Percentiles rank a stretch among this genome's conserved stretches.
Conservation (phyloP, 2,888 invertebrate species). For the Hypolimnas misippus region DNA sequence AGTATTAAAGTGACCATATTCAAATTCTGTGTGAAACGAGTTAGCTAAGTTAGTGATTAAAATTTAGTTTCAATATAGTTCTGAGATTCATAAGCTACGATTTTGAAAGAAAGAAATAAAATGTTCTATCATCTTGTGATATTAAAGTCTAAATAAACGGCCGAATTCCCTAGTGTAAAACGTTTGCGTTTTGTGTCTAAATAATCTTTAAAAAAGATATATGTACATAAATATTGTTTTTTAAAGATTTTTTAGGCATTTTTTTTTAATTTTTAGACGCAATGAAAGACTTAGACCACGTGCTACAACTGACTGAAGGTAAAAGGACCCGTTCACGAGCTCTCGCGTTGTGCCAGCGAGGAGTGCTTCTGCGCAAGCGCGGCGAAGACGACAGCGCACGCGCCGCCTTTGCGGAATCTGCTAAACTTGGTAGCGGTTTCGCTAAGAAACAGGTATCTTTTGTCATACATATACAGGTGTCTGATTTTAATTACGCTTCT, state of each 20-base stretch:
- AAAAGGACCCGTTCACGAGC: slow-evolving; percentile 88
- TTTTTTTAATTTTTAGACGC: slow-evolving; percentile 83
- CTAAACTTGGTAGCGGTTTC: slow-evolving; percentile 92
- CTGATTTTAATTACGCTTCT: not conserved
- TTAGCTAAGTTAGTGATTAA: too few species aligned
- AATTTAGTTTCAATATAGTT: too few species aligned
- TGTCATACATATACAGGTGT: not conserved
- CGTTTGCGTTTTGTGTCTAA: too few species aligned
- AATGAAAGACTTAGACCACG: slow-evolving; percentile 88
- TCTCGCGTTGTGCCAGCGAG: slow-evolving; percentile 93
- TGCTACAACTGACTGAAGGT: slow-evolving; percentile 86
- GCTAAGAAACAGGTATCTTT: slow-evolving; percentile 89
- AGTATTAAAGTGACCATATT: too few species aligned
- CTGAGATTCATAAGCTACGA: too few species aligned
- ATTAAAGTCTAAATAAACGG: too few species aligned
- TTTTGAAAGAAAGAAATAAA: too few species aligned
- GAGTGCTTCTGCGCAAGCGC: slow-evolving; percentile 88
- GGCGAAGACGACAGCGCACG: slow-evolving; percentile 88
- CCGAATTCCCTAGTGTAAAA: too few species aligned
- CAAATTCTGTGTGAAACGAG: too few species aligned
- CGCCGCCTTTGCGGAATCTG: slow-evolving; percentile 90
- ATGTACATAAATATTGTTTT: too few species aligned
- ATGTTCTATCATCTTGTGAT: too few species aligned
- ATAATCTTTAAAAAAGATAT: too few species aligned
- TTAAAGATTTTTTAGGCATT: not conserved